Evolutionary conservation across 2,888 invertebrate genomes (phyloP), one percentile per base, ranked within the genome.

Genomic region (Oegoconia quadripuncta): DNA sequence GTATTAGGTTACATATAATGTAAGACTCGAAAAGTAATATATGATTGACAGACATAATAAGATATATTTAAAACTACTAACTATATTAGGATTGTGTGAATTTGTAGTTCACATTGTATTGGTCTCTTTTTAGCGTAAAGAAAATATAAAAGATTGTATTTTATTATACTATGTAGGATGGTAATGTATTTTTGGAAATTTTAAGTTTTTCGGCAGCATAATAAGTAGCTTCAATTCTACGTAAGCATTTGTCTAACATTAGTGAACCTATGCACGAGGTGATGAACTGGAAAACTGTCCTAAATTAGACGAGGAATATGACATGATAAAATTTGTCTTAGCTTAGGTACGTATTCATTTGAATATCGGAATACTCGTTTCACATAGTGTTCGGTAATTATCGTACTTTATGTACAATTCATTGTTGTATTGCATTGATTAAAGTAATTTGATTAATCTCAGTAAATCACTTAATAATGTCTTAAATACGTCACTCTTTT

Each of bases 1-100:
- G 83, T 83, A 82, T 83, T 86, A 81, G 74, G 73, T 75, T 75
- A 69, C 54, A 40, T 51, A 67, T 69, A 72, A 41, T 76, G 74
- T 79, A 79, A 80, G 77, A 77, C 74, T 76, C 58, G 59, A 75
- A 75, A 77, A 77, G 74, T 74, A 75, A 76, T 73, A 67, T 69
- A 67, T 48, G 32, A 44, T 62, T 61, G 60, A 64, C n/a, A n/a
- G n/a, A n/a, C 63, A 59, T 65, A 58, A 53, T 62, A 58, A 59
- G 46, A 57, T 63, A 55, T 59, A 52, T 58, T 57, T 52, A 58
- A 53, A 52, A 44, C 54, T 53, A 37, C 15, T 33, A 30, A 56
- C 52, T 51, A 57, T 59, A 26, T 33, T 37, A 35, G 17, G 20
- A 23, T 33, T 28, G 34, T 35, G 28, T 36, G 29, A 20, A 35